Evolutionary conservation across 2,797 vertebrate genomes (phyloP), one percentile per base, ranked within the genome.

Genomic region (Macroramphosus scolopax): DNA sequence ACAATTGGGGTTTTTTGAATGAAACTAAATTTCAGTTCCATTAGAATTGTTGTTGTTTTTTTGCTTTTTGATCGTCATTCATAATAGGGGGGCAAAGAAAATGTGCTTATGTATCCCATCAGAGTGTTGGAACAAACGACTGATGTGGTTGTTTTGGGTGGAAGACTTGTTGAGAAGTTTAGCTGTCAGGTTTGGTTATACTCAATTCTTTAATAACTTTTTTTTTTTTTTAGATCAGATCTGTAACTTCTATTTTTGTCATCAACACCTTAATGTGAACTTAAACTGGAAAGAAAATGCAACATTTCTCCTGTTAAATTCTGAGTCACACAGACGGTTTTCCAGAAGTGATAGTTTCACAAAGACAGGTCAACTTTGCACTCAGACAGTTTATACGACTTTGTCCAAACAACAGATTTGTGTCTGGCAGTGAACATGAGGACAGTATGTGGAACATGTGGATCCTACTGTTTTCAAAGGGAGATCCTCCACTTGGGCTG

Each of bases 401-500:
- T 48, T 39, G 16, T 66, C 51, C 36, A 62, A 63, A 56, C 58
- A 62, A 33, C 30, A 54, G 50, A 47, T 63, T 29, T 50, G 12
- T 29, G 52, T 49, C 53, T 57, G 51, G 28, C 31, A n/a, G 25
- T 56, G 36, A 26, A 5, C 22, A 34, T 26, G 12, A 33, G 10
- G 14, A 41, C 17, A 32, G 33, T 17, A 60, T 34, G 41, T 43
- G 8, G 45, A 20, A 51, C 72, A 73, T 71, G 68, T 67, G 57
- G 67, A 68, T 37, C 51, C 51, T 18, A n/a, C 14, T 41, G 52
- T 63, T 59, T 68, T 57, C 43, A 69, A 20, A 56, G 36, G 41
- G 46, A 48, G 46, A 58, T 41, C 9, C 33, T 29, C 3, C 39
- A 56, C 50, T 58, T 53, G 24, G 5, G 50, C 52, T 32, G 2